Base-by-base conservation (phyloP, 2,888 invertebrate species). In the Papilio demoleus region DNA sequence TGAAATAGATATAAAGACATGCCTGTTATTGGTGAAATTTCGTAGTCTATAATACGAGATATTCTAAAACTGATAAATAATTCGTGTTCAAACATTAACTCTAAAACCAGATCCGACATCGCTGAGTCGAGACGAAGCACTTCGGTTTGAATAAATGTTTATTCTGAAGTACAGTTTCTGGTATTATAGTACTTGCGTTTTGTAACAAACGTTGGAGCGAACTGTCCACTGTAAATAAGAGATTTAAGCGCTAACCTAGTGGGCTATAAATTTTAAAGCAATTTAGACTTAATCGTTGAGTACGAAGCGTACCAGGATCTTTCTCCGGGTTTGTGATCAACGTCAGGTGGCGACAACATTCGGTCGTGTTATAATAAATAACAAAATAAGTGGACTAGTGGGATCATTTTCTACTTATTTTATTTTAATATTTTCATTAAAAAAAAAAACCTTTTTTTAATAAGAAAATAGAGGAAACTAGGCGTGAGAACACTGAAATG, bases 201-300 rank as follows among this genome's bases (percentile, higher is more conserved):
- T 70, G 75, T 75, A 77, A 76, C 76, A 77, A 77, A 75, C 75
- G 74, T 63, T 71, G 69, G 73, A 72, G 34, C 65, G 50, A 72
- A 71, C 50, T 64, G 70, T 72, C 73, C 72, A 70, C 73, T 74
- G 70, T 78, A 78, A 77, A 76, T 79, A 76, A 77, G 77, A 81
- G 77, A 82, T 82, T 80, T 82, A 81, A 79, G 68, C 78, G 75
- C 81, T 80, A 80, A 78, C 78, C 79, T 79, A 81, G 80, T 78
- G 79, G 81, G 83, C 82, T 80, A 89, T 90, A 90, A 89, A 90
- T 90, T 88, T 85, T 76, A 79, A 80, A 81, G 87, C 88, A 89
- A 88, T 90, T 90, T 88, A 86, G 85, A 88, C 85, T 87, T 88
- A 88, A 90, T 88, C 85, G 89, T 81, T 78, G 84, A 85, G 86